phyloP scores from a whole-genome alignment of 2,888 invertebrate genomes.

The Capitulum mitella region DNA sequence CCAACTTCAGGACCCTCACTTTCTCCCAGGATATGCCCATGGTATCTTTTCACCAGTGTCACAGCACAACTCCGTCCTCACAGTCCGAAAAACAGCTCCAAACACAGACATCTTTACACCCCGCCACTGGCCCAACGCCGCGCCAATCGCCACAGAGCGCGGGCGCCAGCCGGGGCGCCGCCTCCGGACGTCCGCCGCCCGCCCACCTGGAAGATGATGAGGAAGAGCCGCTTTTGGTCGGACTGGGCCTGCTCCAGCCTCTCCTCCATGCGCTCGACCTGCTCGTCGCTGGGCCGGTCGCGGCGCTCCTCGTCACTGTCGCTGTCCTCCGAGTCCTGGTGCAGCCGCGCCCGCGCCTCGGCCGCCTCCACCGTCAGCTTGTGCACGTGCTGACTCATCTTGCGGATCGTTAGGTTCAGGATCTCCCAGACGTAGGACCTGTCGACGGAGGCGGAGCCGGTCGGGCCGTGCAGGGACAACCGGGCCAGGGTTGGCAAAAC shows the following conservation, averaged over 20 bases:
- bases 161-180: too few species aligned
- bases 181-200: not conserved
- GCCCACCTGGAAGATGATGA: conserved; percentile 83
- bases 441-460: conserved; percentile 29
- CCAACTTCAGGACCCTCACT: too few species aligned
- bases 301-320: conserved; percentile 40
- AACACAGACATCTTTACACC: too few species aligned
- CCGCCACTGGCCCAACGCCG: too few species aligned
- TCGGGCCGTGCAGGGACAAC: not conserved
- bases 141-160: too few species aligned
- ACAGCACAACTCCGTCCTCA: too few species aligned
- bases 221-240: conserved; percentile 91
- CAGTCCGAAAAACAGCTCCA: too few species aligned
- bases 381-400: conserved; percentile 91
- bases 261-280: conserved; percentile 93
- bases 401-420: conserved; percentile 86
- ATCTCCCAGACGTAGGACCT: conserved; percentile 95
- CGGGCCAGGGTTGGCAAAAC: too few species aligned
- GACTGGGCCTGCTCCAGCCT: conserved; percentile 87
- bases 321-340: conserved; percentile 51
- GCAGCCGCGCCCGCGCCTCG: conserved; percentile 78
- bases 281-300: conserved; percentile 65
- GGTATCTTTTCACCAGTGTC: too few species aligned
- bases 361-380: conserved; percentile 66
- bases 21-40: too few species aligned